phyloP scores from a whole-genome alignment of 2,888 invertebrate genomes.

The Lymantria monacha region DNA sequence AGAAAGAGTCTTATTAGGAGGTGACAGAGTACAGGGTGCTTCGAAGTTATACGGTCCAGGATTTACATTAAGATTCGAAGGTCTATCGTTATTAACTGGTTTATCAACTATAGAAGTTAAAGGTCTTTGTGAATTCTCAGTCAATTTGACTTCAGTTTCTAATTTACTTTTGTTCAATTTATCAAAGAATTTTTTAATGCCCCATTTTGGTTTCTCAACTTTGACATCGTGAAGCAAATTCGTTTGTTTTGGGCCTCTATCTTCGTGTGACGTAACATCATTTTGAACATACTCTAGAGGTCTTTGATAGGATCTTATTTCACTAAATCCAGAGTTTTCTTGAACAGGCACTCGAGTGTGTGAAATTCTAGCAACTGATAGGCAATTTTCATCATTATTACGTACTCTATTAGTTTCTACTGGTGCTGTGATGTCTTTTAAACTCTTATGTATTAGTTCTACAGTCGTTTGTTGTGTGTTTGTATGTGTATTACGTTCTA shows the following conservation, averaged over 20 bases:
- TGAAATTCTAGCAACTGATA: constrained; percentile 61
- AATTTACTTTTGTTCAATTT: constrained; percentile 56
- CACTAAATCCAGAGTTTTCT: constrained; percentile 57
- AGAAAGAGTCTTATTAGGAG: constrained; percentile 72
- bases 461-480: constrained; percentile 82
- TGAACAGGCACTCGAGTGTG: constrained; percentile 39
- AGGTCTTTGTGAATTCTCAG: constrained; percentile 48
- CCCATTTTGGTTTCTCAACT: constrained; percentile 68
- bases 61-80: constrained; percentile 56
- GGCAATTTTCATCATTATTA: constrained; percentile 53
- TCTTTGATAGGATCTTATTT: constrained; percentile 66
- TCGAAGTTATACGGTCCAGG: constrained; percentile 56
- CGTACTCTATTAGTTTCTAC: constrained; percentile 35
- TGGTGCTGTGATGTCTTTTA: constrained; percentile 75
- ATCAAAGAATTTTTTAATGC: constrained; percentile 68
- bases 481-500: constrained; percentile 84
- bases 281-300: constrained; percentile 87
- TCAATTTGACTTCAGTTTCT: constrained; percentile 82
- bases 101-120: constrained; percentile 63
- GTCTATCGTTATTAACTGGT: constrained; percentile 51
- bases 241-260: constrained; percentile 67
- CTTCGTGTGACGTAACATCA: constrained; percentile 81
- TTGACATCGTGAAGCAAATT: constrained; percentile 64
- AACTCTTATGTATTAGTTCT: constrained; percentile 83
- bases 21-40: constrained; percentile 66